Evolutionary conservation across 2,888 invertebrate genomes (phyloP), one percentile per base, ranked within the genome.

Genomic region (Himalopsyche anomala): DNA sequence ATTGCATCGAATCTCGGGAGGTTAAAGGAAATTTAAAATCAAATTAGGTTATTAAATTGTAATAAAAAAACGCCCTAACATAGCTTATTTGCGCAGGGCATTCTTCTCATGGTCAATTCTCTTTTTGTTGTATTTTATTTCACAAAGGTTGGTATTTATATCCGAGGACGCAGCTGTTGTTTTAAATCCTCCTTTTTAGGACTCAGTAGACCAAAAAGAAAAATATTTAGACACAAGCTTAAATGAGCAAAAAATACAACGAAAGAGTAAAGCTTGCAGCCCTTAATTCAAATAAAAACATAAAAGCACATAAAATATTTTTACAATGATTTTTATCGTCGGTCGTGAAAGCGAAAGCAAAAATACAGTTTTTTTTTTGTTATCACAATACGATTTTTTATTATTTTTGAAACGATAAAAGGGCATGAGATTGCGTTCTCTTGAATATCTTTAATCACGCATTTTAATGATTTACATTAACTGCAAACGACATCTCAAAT

Each of bases 161-260:
- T 74, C 80, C 80, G 51, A 51, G 80, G 80, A 19, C 40, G 80
- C 80, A 80, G 80, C 80, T 80, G 80, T 80, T 51, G 80, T 51
- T 80, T 80, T 80, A 80, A 80, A 80, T 80, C 80, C 80, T 80
- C 42, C 80, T 80, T 80, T 80, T 80, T 80, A 36, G 80, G 80
- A 80, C 80, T 42, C 80, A 51, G 51, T 80, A 40, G 80, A 42
- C 80, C 80, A 80, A 80, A 80, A 80, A 80, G 80, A 80, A 80
- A 80, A 80, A 80, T 80, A 80, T 80, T 80, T 80, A 80, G 80
- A 51, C 80, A 51, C 80, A 51, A 51, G 80, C 80, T 80, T 80
- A 80, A 80, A 51, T 80, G 80, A 51, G 45, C 80, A 80, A 80
- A 28, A 80, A 80, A 80, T 42, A 42, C 40, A 74, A 80, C 80